Conservation (phyloP, 1,140 invertebrate species). For the Drosophila navojoa region DNA sequence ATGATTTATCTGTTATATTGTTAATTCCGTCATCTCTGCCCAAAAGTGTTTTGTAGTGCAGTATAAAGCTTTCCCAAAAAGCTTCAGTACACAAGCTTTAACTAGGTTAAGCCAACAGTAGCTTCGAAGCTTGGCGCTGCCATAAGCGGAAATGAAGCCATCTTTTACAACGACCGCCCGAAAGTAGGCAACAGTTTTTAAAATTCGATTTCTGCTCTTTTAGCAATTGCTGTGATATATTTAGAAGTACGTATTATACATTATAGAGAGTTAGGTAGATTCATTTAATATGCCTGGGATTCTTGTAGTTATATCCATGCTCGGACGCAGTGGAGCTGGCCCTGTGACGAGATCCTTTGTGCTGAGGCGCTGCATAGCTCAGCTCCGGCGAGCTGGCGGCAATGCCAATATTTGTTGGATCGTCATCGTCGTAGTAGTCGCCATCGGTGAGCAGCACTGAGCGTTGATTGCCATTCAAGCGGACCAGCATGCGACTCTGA, state of each 20-base stretch:
- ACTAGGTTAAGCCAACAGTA: background rate
- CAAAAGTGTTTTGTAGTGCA: background rate
- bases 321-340: constrained; percentile 38
- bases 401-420: constrained; percentile 45
- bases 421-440: constrained; percentile 56
- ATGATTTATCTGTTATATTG: no score
- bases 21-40: no score
- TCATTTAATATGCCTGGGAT: constrained; percentile 47
- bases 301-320: constrained; percentile 66
- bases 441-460: constrained; percentile 43
- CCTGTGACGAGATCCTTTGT: constrained; percentile 2
- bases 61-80: constrained; percentile 47
- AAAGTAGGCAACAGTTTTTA: constrained; percentile 40
- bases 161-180: background rate
- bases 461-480: constrained; percentile 52
- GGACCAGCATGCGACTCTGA: constrained; percentile 19
- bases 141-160: constrained; percentile 42
- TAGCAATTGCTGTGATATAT: constrained; percentile 63
- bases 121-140: constrained; percentile 30
- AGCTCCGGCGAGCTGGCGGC: constrained; percentile 45
- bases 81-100: background rate
- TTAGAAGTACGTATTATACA: constrained; percentile 9
- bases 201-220: constrained; percentile 49
- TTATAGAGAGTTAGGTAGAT: constrained; percentile 11
- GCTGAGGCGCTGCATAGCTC: constrained; percentile 37